Evolutionary conservation across 2,888 invertebrate species (phyloP).

Genomic region (Exephanes ischioxanthus): DNA sequence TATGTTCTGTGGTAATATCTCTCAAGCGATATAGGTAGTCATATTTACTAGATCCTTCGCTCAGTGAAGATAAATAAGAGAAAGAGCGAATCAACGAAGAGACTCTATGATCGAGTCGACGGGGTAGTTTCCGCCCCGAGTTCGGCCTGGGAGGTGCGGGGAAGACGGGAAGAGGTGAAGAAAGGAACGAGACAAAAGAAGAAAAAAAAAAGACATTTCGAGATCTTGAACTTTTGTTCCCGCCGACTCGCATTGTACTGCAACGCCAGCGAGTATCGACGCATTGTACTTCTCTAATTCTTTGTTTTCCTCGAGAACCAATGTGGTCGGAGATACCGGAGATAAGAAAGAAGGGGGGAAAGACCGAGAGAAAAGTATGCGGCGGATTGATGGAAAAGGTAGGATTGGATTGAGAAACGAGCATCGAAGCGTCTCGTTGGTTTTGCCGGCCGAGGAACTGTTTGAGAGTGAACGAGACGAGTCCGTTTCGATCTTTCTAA

Average conservation of each 20-base stretch:
- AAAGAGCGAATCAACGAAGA: background rate
- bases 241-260: constrained; percentile 4
- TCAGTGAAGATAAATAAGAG: background rate
- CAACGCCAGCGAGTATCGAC: background rate
- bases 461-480: background rate
- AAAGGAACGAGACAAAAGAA: too few relatives aligned
- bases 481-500: background rate
- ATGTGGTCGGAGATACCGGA: background rate
- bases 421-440: background rate
- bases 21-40: too few relatives aligned
- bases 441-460: background rate
- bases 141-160: background rate
- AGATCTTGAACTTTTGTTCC: background rate
- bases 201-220: too few relatives aligned
- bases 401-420: constrained; percentile 2
- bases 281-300: constrained; percentile 7
- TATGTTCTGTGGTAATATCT: too few relatives aligned
- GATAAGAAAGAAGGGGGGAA: background rate
- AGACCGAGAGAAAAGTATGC: background rate
- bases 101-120: background rate
- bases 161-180: background rate
- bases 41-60: too few relatives aligned
- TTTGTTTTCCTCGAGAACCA: constrained; percentile 26
- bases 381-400: background rate
- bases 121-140: background rate